These are phyloP conservation scores for Blastobasis lacticolella DNA, from an alignment of 2,888 invertebrate species.

Conservation along the genomic window DNA sequence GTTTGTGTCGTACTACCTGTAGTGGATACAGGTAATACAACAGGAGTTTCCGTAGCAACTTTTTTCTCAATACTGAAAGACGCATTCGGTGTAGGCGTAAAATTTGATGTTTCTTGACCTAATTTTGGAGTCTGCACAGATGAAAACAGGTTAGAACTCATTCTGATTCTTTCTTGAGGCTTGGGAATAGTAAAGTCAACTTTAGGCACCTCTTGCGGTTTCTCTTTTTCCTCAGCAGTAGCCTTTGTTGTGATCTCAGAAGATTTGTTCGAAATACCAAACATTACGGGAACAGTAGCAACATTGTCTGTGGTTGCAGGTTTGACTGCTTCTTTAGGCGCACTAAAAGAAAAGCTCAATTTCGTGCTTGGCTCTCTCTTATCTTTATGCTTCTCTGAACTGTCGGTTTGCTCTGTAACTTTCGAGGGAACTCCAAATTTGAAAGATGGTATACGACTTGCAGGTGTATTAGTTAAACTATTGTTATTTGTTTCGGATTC, in stretches of 20 bases:
- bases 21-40: no score
- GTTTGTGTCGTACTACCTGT: slow-evolving; percentile 5
- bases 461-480: slow-evolving; percentile 32
- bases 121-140: no score
- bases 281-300: slow-evolving; percentile 4
- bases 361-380: slow-evolving; percentile 24
- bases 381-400: slow-evolving; percentile 10
- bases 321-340: slow-evolving; percentile 27
- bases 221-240: slow-evolving; percentile 24
- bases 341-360: slow-evolving; percentile 39
- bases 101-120: no score
- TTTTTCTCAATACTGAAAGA: no score
- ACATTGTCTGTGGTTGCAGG: slow-evolving; percentile 3
- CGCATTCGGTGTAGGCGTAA: no score
- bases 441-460: slow-evolving; percentile 26
- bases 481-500: slow-evolving; percentile 53
- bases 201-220: slow-evolving; percentile 39
- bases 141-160: neutral
- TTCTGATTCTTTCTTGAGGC: slow-evolving; percentile 5
- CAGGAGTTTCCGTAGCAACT: no score
- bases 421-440: slow-evolving; percentile 8
- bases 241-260: slow-evolving; percentile 13
- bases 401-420: slow-evolving; percentile 11
- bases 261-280: slow-evolving; percentile 13
- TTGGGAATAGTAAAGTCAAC: slow-evolving; percentile 18